Evolutionary conservation across 2,888 invertebrate species (phyloP).

Genomic region (Drosophila differens): DNA sequence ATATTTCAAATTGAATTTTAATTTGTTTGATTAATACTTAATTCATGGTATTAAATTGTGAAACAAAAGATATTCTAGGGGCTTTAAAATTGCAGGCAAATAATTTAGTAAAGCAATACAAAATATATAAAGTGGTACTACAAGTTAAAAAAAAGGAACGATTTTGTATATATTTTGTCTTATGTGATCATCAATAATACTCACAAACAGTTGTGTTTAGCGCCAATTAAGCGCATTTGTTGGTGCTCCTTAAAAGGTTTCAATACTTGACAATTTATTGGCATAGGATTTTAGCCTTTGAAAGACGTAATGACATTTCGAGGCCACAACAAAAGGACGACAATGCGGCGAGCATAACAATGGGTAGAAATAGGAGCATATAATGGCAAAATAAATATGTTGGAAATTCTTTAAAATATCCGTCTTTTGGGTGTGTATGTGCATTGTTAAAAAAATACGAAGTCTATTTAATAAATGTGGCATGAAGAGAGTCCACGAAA

Average conservation of each 20-base stretch:
- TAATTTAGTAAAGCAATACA: background rate
- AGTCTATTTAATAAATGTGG: slow-evolving; percentile 79
- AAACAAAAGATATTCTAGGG: background rate
- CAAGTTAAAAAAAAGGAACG: background rate
- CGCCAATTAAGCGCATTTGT: slow-evolving; percentile 28
- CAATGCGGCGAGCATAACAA: slow-evolving; percentile 51
- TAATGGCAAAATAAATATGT: slow-evolving; percentile 48
- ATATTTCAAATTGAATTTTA: slow-evolving; percentile 33
- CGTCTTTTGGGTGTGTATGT: slow-evolving; percentile 5
- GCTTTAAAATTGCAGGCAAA: background rate
- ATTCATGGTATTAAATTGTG: slow-evolving; percentile 29
- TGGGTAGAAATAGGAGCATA: slow-evolving; percentile 18
- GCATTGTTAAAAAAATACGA: slow-evolving; percentile 56
- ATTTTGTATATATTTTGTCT: background rate
- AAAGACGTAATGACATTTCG: slow-evolving; percentile 38
- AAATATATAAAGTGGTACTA: background rate
- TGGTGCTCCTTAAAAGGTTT: background rate
- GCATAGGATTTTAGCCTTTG: slow-evolving; percentile 1
- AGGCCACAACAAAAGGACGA: slow-evolving; percentile 44
- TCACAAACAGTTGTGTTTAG: background rate
- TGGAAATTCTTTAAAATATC: slow-evolving; percentile 36
- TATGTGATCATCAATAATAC: background rate
- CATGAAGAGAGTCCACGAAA: slow-evolving; percentile 28
- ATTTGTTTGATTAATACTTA: slow-evolving; percentile 42
- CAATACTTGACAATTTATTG: slow-evolving; percentile 25